These are phyloP conservation scores for Butorides virescens DNA, from an alignment of 2,113 vertebrate genomes.

Conservation along the genomic window DNA sequence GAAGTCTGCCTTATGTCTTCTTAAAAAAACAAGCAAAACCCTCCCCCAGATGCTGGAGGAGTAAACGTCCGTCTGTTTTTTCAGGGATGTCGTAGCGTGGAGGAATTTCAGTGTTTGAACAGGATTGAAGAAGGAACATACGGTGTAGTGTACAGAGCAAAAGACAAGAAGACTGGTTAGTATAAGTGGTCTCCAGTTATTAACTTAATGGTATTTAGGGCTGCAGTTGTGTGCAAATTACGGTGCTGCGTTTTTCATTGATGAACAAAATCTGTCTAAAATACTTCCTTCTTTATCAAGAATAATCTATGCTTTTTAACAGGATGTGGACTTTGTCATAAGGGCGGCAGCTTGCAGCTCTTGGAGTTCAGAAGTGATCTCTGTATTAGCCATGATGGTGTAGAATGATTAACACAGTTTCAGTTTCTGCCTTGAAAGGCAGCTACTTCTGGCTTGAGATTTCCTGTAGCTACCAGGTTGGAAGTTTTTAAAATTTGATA, in stretches of 20 bases:
- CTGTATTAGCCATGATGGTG: neutral
- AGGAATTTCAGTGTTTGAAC: constrained; percentile 98
- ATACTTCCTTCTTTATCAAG: neutral
- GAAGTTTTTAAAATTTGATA: neutral
- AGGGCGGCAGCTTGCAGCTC: neutral
- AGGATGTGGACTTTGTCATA: neutral
- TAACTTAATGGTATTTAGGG: neutral
- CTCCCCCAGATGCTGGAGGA: neutral
- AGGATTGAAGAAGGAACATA: constrained; percentile 97
- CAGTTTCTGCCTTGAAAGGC: neutral
- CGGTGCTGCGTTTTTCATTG: neutral
- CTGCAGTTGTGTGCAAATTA: neutral
- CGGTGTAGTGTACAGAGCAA: constrained; percentile 96
- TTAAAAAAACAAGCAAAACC: neutral
- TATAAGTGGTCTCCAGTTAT: neutral
- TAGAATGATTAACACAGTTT: neutral
- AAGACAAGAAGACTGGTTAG: constrained; percentile 96
- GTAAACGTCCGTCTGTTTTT: neutral
- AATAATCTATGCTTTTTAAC: neutral
- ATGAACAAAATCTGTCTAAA: neutral
- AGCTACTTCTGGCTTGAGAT: neutral
- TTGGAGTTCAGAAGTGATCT: neutral
- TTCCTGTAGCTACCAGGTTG: neutral
- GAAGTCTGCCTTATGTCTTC: neutral
- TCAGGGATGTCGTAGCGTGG: constrained; percentile 95